Evolutionary conservation across 2,888 invertebrate species (phyloP).

Genomic region (Temnothorax rugatulus): DNA sequence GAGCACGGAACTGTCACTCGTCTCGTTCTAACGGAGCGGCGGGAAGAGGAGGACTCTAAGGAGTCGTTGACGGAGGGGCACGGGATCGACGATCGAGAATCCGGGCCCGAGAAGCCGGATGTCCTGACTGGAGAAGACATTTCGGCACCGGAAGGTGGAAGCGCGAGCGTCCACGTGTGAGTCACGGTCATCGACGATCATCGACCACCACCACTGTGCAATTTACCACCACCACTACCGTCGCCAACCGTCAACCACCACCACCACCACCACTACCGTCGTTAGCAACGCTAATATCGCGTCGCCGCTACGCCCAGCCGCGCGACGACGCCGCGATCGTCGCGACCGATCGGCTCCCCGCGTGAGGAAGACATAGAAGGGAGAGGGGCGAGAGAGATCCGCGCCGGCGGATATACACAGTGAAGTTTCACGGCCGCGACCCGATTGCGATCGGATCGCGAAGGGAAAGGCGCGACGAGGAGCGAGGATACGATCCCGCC

Average conservation of each 20-base stretch:
- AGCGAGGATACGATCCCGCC: constrained; percentile 11
- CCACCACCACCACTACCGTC: neutral
- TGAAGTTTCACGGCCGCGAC: constrained; percentile 69
- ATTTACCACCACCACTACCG: neutral
- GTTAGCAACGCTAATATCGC: neutral
- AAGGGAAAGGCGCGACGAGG: constrained; percentile 51
- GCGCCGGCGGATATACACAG: constrained; percentile 11
- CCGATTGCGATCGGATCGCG: constrained; percentile 68
- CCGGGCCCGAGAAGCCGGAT: too few species aligned
- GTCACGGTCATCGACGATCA: constrained; percentile 15
- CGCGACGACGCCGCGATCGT: neutral
- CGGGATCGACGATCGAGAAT: too few species aligned
- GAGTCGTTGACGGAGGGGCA: neutral
- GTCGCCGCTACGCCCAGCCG: constrained; percentile 9
- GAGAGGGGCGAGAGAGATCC: neutral
- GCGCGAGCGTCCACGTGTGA: constrained; percentile 78
- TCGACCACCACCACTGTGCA: neutral
- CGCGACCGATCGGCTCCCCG: neutral
- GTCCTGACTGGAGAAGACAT: constrained; percentile 49
- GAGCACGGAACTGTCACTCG: neutral
- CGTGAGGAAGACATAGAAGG: neutral
- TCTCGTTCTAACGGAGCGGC: neutral
- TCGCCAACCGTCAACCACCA: neutral
- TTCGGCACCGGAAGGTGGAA: constrained; percentile 62
- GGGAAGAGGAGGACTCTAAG: constrained; percentile 1